Base-by-base conservation (phyloP, 2,113 vertebrate genomes). In the Tichodroma muraria region DNA sequence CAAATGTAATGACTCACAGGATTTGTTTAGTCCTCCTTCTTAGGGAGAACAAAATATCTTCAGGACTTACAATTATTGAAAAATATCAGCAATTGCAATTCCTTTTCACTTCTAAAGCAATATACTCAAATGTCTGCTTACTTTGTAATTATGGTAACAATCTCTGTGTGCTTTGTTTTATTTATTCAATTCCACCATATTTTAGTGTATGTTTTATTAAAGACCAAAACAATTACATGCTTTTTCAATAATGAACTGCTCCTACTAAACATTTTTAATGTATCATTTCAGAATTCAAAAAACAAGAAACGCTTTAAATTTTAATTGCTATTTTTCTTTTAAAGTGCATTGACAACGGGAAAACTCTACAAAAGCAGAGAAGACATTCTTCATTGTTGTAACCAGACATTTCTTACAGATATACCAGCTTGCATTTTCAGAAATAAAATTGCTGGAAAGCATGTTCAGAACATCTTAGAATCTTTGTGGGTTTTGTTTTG, bases 161-260 rank as follows among this genome's bases (percentile, higher is more conserved):
- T 84, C 44, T 59, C 72, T 75, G 9, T 7, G 27, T 61, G 35
- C 8, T 90, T 75, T 44, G 23, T 65, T 49, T 72, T 73, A 89
- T 89, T 89, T 77, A 84, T 81, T 89, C 42, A 90, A 44, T 73
- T 63, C 10, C 24, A 44, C 10, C 33, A 65, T 72, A 81, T 76
- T 90, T 88, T 49, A 85, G 21, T 64, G 22, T 73, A 79, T 86
- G 28, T 80, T 90, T 91, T 92, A 68, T 92, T 96, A 79, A 93
- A 85, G 42, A 73, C 59, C 30, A 69, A 71, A 88, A 80, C 66
- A 94, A 95, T 77, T 90, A 30, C 33, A 45, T 77, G 24, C 6
- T 22, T 91, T 94, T 85, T 72, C 52, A 89, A 30, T 66, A 60
- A 44, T 19, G 65, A 93, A 73, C 24, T 63, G 30, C 19, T 47